These are phyloP conservation scores for Sciurus carolinensis DNA, from an alignment of 2,797 vertebrate species.

Conservation along the genomic window DNA sequence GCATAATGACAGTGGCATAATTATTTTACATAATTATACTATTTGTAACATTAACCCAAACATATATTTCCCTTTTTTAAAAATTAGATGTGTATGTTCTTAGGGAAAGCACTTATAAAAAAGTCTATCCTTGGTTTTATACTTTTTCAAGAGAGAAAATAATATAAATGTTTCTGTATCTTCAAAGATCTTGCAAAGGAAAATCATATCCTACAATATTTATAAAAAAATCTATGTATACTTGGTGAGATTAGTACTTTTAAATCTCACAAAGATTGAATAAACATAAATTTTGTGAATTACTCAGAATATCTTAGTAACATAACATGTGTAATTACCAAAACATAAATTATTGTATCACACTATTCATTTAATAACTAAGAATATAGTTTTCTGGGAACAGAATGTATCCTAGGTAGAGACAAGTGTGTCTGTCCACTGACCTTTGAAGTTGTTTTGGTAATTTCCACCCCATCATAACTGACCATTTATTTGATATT, in stretches of 20 bases:
- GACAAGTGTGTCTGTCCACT: too few species aligned
- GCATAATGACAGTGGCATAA: background rate
- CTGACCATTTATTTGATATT: background rate
- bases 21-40: background rate
- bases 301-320: background rate
- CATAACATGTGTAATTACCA: background rate
- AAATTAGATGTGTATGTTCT: background rate
- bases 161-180: background rate
- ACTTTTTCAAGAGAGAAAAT: background rate
- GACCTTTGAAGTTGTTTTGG: background rate
- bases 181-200: background rate
- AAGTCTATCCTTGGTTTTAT: background rate
- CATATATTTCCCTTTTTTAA: background rate
- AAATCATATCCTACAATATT: background rate
- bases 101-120: background rate
- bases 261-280: too few species aligned
- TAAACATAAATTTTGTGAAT: background rate
- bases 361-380: background rate
- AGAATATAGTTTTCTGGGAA: background rate
- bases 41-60: background rate
- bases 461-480: background rate
- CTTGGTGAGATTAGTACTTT: background rate
- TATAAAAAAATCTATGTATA: background rate
- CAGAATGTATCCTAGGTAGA: too few species aligned
- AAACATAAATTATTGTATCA: background rate